Evolutionary conservation across 2,888 invertebrate genomes (phyloP).

Genomic region (Apamea epomidion): DNA sequence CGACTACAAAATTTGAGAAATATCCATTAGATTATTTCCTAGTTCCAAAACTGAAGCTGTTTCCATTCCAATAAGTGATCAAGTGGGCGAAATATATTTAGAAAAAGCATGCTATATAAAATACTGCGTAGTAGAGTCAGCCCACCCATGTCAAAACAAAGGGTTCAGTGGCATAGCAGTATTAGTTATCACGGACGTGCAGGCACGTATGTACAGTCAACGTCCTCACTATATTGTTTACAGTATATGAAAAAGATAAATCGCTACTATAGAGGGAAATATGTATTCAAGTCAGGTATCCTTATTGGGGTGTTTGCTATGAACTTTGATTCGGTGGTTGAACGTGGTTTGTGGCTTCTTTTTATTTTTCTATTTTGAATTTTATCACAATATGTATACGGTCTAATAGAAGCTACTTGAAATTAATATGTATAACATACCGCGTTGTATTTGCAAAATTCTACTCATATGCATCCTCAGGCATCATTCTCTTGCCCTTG

Average conservation of each 20-base stretch:
- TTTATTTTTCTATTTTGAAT: neutral
- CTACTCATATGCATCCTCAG: neutral
- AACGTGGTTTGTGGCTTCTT: conserved; percentile 12
- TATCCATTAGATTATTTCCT: neutral
- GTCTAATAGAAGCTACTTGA: neutral
- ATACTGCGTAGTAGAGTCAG: conserved; percentile 59
- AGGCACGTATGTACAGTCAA: conserved; percentile 75
- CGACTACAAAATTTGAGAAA: conserved; percentile 9
- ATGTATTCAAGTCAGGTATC: conserved; percentile 55
- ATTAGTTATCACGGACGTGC: conserved; percentile 76
- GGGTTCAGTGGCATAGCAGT: conserved; percentile 69
- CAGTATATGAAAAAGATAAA: conserved; percentile 59
- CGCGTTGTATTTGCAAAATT: neutral
- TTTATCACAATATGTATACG: neutral
- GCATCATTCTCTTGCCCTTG: neutral
- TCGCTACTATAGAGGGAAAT: conserved; percentile 46
- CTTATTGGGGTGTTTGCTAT: conserved; percentile 54
- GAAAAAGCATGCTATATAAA: conserved; percentile 23
- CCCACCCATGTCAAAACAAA: conserved; percentile 73
- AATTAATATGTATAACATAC: neutral
- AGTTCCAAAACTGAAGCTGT: conserved; percentile 1
- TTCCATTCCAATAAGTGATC: conserved; percentile 8
- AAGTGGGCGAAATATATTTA: conserved; percentile 36
- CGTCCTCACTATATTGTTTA: conserved; percentile 64
- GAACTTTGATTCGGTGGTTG: conserved; percentile 14